These are phyloP conservation scores for Labeo calbasu DNA, from an alignment of 2,797 vertebrate species.

Conservation along the genomic window DNA sequence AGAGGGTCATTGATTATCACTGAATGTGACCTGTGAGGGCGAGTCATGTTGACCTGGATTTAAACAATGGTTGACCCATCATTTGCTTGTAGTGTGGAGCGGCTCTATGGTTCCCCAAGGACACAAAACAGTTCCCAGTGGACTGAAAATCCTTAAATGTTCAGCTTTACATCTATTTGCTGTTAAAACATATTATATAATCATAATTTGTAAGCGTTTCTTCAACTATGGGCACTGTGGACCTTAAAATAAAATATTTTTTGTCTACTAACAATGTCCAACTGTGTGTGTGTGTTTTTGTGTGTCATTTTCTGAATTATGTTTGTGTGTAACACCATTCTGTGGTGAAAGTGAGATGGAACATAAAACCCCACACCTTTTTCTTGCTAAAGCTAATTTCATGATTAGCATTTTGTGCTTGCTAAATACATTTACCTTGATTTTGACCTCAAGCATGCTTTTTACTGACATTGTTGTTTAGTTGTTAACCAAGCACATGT, in stretches of 20 bases:
- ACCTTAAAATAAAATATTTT: background rate
- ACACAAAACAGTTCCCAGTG: background rate
- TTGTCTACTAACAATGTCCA: background rate
- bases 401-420: background rate
- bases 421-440: background rate
- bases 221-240: background rate
- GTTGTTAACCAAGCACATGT: background rate
- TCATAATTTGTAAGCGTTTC: background rate
- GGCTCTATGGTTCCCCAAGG: constrained; percentile 17
- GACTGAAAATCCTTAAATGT: background rate
- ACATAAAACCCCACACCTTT: background rate
- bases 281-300: background rate
- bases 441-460: too few relatives aligned
- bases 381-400: background rate
- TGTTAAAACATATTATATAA: background rate
- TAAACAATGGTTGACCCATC: constrained; percentile 34
- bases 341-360: background rate
- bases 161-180: constrained; percentile 1
- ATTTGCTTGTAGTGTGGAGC: constrained; percentile 1
- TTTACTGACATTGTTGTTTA: background rate
- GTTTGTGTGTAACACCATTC: background rate
- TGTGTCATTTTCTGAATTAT: background rate
- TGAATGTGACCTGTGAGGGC: constrained; percentile 30
- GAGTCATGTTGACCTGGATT: constrained; percentile 29
- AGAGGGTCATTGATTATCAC: constrained; percentile 35